phyloP scores from a whole-genome alignment of 1,140 invertebrate genomes.

The Drosophila kohkoa region DNA sequence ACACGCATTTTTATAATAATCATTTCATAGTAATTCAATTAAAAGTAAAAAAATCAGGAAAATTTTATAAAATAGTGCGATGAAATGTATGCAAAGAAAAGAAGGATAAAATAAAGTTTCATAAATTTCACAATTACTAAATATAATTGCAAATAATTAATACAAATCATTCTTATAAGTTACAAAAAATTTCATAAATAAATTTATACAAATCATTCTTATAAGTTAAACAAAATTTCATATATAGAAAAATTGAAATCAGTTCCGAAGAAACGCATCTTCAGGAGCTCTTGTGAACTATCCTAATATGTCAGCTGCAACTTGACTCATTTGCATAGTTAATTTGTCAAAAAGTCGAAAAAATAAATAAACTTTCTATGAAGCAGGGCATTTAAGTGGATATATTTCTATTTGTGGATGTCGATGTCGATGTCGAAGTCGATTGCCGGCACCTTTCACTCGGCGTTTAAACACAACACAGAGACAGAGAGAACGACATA shows the following conservation, averaged over 20 bases:
- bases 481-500: constrained; percentile 19
- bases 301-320: constrained; percentile 9
- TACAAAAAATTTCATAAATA: not conserved
- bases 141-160: too few relatives aligned
- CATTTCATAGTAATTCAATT: too few relatives aligned
- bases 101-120: too few relatives aligned
- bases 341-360: constrained; percentile 14
- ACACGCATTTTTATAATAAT: too few relatives aligned
- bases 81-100: not conserved
- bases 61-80: too few relatives aligned
- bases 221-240: not conserved
- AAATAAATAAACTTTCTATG: constrained; percentile 52
- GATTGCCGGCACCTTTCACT: constrained; percentile 55
- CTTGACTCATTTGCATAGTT: constrained; percentile 26
- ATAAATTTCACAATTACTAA: too few relatives aligned
- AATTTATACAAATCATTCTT: too few relatives aligned
- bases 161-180: too few relatives aligned
- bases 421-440: not conserved
- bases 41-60: too few relatives aligned
- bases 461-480: not conserved
- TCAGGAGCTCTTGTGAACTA: constrained; percentile 1
- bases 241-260: not conserved
- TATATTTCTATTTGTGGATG: not conserved
- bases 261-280: not conserved
- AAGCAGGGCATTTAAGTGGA: constrained; percentile 12